phyloP scores from a whole-genome alignment of 1,140 invertebrate genomes.

The Lineus longissimus region DNA sequence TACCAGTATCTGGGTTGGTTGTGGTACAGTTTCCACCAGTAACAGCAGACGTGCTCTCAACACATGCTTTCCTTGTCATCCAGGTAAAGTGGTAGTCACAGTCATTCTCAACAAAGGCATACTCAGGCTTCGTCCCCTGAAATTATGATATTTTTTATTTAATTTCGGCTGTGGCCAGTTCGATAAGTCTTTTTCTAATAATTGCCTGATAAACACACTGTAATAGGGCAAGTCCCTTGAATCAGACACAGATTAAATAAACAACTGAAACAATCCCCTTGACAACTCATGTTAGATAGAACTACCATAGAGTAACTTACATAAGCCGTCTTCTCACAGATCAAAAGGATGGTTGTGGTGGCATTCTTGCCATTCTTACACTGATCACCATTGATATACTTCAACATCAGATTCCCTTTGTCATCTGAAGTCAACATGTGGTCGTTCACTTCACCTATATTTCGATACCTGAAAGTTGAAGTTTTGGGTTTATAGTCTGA shows the following conservation, averaged over 20 bases:
- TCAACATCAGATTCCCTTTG: slow-evolving; percentile 20
- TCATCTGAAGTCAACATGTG: slow-evolving; percentile 19
- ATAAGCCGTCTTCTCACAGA: slow-evolving; percentile 23
- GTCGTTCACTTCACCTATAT: slow-evolving; percentile 28
- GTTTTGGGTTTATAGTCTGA: no score
- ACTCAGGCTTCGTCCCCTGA: slow-evolving; percentile 29
- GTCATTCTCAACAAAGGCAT: slow-evolving; percentile 27
- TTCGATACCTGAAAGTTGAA: slow-evolving; percentile 29
- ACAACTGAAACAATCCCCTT: no score
- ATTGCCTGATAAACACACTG: no score
- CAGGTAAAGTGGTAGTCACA: slow-evolving; percentile 45
- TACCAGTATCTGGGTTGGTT: slow-evolving; percentile 37
- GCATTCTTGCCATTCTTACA: slow-evolving; percentile 23
- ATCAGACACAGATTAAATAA: no score
- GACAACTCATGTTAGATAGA: no score
- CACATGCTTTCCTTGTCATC: slow-evolving; percentile 44
- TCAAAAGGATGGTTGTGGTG: slow-evolving; percentile 28
- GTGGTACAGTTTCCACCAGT: slow-evolving; percentile 31
- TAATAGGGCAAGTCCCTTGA: no score
- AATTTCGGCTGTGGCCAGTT: background rate
- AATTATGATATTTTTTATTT: no score
- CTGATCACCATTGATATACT: slow-evolving; percentile 32
- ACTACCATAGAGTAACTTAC: slow-evolving; percentile 21
- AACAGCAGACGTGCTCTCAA: slow-evolving; percentile 10
- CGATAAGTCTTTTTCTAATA: background rate